Evolutionary conservation across 1,140 invertebrate species (phyloP).

Genomic region (Apis florea): DNA sequence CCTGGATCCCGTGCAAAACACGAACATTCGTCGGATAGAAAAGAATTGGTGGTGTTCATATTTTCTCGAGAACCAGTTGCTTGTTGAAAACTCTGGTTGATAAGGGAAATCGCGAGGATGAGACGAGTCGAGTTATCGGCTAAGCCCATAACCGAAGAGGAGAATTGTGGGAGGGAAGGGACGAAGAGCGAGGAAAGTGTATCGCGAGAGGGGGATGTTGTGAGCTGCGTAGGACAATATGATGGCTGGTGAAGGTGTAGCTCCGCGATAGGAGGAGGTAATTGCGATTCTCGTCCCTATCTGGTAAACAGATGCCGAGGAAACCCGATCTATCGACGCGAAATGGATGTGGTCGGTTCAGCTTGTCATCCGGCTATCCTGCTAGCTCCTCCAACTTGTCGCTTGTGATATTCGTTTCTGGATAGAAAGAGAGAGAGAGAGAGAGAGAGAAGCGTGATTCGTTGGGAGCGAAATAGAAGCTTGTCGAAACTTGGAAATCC

Average conservation of each 20-base stretch:
- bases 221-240: constrained; percentile 3
- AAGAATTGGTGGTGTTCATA: too few relatives aligned
- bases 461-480: neutral
- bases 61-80: too few relatives aligned
- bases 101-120: too few relatives aligned
- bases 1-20: too few relatives aligned
- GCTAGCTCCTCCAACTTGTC: constrained; percentile 22
- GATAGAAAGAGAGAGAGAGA: too few relatives aligned
- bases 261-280: neutral
- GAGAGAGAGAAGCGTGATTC: neutral
- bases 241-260: neutral
- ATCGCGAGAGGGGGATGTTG: neutral
- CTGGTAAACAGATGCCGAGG: neutral
- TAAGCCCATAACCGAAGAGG: constrained; percentile 13
- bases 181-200: neutral
- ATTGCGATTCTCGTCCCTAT: neutral
- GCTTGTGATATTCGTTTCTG: too few relatives aligned
- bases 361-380: neutral
- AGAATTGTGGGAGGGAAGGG: constrained; percentile 6
- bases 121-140: neutral
- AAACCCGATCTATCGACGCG: constrained; percentile 23
- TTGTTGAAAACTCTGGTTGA: too few relatives aligned
- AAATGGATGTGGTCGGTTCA: neutral
- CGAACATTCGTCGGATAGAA: too few relatives aligned
- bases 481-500: too few relatives aligned